These are phyloP conservation scores for Galleria mellonella DNA, from an alignment of 1,140 invertebrate genomes.

Conservation along the genomic window DNA sequence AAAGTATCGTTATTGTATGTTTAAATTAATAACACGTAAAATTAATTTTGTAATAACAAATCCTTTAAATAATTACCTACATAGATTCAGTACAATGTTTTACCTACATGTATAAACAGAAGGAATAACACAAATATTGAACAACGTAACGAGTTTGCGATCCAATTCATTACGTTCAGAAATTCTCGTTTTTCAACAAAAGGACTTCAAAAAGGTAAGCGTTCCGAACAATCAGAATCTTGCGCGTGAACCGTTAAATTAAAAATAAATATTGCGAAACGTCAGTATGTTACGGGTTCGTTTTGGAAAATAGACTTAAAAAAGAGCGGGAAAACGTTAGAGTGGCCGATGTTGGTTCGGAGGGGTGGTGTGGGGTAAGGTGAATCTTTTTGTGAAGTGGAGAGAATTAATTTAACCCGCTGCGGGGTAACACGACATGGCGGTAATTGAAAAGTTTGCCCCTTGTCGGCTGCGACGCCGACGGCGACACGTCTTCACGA, in stretches of 20 bases:
- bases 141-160: slow-evolving; percentile 14
- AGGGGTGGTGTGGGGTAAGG: slow-evolving; percentile 55
- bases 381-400: slow-evolving; percentile 74
- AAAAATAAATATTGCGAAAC: slow-evolving; percentile 75
- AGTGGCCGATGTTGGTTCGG: slow-evolving; percentile 48
- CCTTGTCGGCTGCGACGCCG: slow-evolving; percentile 45
- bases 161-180: slow-evolving; percentile 43
- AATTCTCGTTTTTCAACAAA: slow-evolving; percentile 52
- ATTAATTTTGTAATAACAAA: too few relatives aligned
- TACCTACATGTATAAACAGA: not conserved
- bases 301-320: slow-evolving; percentile 24
- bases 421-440: slow-evolving; percentile 74
- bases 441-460: slow-evolving; percentile 76
- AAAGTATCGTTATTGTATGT: too few relatives aligned
- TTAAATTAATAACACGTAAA: too few relatives aligned
- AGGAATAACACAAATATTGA: slow-evolving; percentile 10
- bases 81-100: too few relatives aligned
- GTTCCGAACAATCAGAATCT: slow-evolving; percentile 50
- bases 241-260: slow-evolving; percentile 66
- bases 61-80: too few relatives aligned
- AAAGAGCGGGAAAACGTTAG: slow-evolving; percentile 45
- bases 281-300: slow-evolving; percentile 69
- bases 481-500: slow-evolving; percentile 39
- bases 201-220: slow-evolving; percentile 52
- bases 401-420: slow-evolving; percentile 75